These are phyloP conservation scores for Otus scops DNA, from an alignment of 2,797 vertebrate genomes.

Conservation along the genomic window DNA sequence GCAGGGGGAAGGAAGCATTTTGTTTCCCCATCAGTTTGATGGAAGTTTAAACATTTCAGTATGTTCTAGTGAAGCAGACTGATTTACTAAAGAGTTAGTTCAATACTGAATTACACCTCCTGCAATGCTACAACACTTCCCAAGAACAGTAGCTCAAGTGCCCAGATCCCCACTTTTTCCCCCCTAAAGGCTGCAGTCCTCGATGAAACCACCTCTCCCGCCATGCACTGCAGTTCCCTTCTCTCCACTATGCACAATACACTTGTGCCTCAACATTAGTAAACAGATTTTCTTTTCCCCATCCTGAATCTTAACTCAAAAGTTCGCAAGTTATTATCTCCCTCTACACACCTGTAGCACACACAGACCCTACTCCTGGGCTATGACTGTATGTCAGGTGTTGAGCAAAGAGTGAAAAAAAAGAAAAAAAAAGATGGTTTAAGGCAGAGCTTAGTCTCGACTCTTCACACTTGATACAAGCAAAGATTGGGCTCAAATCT, in stretches of 20 bases:
- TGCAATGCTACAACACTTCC: not conserved
- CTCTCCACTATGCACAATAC: rapidly evolving
- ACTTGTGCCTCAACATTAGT: not conserved
- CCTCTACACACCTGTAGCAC: not conserved
- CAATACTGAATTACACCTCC: not conserved
- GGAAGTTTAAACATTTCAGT: not conserved
- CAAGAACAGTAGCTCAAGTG: not conserved
- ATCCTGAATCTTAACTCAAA: not conserved
- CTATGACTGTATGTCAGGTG: not conserved
- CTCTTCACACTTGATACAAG: not conserved
- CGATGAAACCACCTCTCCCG: not conserved
- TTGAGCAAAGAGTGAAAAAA: not conserved
- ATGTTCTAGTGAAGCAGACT: not conserved
- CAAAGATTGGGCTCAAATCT: not conserved
- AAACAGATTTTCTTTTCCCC: not conserved
- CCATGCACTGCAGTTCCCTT: not conserved
- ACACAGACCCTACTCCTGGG: not conserved
- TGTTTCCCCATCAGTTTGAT: not conserved
- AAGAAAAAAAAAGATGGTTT: not conserved
- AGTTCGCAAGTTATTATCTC: not conserved
- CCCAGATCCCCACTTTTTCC: not conserved
- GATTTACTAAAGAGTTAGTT: not conserved
- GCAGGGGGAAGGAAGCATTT: not conserved
- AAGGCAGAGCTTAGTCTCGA: not conserved
- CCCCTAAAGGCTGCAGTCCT: not conserved